Base-by-base conservation (phyloP, 2,888 invertebrate species). In the Leucophenga montana region DNA sequence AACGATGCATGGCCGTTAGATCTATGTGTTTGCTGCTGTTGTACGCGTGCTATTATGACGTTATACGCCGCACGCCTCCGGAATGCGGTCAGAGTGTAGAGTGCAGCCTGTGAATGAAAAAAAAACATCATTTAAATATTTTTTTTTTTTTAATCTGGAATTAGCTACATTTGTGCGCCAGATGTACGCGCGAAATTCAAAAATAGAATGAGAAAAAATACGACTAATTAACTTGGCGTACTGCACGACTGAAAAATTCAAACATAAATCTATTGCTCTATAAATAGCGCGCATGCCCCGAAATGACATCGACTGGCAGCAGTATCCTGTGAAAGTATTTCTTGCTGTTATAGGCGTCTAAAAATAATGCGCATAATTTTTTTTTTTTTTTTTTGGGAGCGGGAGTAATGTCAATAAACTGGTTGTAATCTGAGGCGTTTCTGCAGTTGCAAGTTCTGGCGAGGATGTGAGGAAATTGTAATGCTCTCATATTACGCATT, bases 1-100 rank as follows among this genome's bases (percentile, higher is more conserved):
- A 93, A 91, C 95, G 94, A 94, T 95, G 95, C 88, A 95, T 95
- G 92, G 95, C 95, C 68, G 91, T 69, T 48, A 57, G 33, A 72
- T 84, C 65, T 71, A 4, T 27, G 18, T 57, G 54, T 66, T 56
- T 27, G 59, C 9, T 31, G 33, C 14, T 59, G 33, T 8, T 59
- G 8, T 11, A 8, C 11, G 39, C 39, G 39, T 39, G 59, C 16
- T 59, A 16, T 16, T 9, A 11, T 16, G 31, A 31, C 39, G 39
- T n/a, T 59, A 6, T 16, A n/a, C 62, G 11, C 11, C 62, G 22
- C 11, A 62, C 44, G 48, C 9, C 22, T 62, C 39, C 39, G 44
- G 62, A 48, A 62, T 46, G 48, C 20, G 27, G 44, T 14, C 46
- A n/a, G 14, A 31, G 9, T 33, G 16, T 54, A 31, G 44, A 39